phyloP scores from a whole-genome alignment of 2,797 vertebrate genomes.

The Sus cebifrons region DNA sequence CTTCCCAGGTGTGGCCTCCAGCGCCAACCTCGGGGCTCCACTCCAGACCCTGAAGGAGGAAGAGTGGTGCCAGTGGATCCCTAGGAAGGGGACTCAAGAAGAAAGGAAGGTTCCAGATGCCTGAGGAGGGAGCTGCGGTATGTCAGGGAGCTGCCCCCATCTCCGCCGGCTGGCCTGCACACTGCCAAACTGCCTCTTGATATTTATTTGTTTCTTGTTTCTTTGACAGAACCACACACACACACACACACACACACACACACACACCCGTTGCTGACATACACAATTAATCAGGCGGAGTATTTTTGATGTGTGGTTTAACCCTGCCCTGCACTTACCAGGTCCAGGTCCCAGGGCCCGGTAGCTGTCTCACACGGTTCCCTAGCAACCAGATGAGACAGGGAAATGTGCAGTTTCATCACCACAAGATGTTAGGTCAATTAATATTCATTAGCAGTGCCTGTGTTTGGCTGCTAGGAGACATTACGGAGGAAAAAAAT shows the following conservation, averaged over 20 bases:
- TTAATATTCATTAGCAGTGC: constrained; percentile 90
- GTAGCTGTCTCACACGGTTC: constrained; percentile 87
- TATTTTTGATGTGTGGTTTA: constrained; percentile 82
- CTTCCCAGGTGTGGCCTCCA: constrained; percentile 6
- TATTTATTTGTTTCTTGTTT: constrained; percentile 77
- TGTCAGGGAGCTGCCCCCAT: not conserved
- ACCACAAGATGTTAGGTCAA: constrained; percentile 86
- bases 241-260: not conserved
- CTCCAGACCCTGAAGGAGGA: not conserved
- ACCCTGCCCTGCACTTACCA: constrained; percentile 79
- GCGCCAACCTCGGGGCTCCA: not conserved
- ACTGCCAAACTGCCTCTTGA: constrained; percentile 10
- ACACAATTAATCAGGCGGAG: constrained; percentile 85
- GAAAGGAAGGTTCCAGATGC: not conserved
- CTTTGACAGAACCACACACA: constrained; percentile 32
- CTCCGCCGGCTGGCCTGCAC: not conserved
- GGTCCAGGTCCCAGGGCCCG: constrained; percentile 83
- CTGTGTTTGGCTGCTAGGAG: constrained; percentile 78
- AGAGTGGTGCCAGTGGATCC: not conserved
- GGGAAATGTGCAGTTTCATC: constrained; percentile 87
- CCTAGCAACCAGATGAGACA: constrained; percentile 91
- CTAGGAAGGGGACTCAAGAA: not conserved
- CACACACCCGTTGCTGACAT: not conserved
- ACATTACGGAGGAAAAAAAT: constrained; percentile 59
- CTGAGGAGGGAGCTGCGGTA: not conserved